Conservation (phyloP, 2,797 vertebrate genomes). For the Gymnopithys bicolor region DNA sequence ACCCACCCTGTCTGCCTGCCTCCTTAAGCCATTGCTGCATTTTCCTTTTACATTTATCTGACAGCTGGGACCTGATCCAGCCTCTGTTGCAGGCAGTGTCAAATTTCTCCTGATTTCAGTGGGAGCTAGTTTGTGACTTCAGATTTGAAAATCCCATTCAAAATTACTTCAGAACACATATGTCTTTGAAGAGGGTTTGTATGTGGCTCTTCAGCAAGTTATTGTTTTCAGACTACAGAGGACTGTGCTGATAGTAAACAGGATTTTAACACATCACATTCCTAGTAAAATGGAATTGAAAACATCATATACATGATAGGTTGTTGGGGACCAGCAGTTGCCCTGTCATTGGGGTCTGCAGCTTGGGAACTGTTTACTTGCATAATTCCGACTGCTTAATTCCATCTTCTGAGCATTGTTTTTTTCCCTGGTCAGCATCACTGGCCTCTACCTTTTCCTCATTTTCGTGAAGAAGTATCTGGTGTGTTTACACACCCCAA, state of each 20-base stretch:
- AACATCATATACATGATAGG: fast-evolving
- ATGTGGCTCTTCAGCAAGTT: neutral
- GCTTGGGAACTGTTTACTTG: neutral
- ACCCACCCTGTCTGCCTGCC: neutral
- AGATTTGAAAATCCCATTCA: neutral
- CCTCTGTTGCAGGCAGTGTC: neutral
- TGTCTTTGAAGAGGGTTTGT: neutral
- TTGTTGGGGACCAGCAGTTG: neutral
- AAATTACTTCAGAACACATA: neutral
- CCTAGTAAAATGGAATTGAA: neutral
- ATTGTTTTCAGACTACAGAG: neutral
- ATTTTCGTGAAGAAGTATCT: neutral
- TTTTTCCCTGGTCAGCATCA: neutral
- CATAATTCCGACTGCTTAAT: neutral
- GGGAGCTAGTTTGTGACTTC: neutral
- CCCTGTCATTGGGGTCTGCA: neutral
- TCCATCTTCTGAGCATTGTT: neutral
- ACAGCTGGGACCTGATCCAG: neutral
- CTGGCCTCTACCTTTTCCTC: neutral
- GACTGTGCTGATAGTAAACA: neutral
- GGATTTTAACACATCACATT: neutral
- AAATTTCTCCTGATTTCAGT: neutral
- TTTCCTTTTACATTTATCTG: neutral
- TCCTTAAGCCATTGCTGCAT: neutral
- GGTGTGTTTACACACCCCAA: neutral